Conservation (phyloP, 2,888 invertebrate genomes). For the Bruchidius siliquastri region DNA sequence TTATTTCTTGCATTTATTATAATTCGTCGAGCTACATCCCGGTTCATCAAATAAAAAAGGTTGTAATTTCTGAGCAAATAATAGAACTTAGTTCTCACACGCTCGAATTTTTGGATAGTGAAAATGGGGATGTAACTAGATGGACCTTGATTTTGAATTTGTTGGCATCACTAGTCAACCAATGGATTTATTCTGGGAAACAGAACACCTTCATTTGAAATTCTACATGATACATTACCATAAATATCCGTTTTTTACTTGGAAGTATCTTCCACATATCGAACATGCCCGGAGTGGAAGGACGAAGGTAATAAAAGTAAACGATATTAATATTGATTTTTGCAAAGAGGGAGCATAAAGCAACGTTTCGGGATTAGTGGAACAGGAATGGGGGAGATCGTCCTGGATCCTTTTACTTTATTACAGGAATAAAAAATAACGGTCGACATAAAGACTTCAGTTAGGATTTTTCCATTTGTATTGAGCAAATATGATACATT, state of each 20-base stretch:
- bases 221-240: not conserved
- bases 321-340: not conserved
- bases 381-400: not conserved
- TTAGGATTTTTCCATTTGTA: not conserved
- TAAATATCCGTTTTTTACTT: not conserved
- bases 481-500: not conserved
- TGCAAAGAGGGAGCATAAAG: not conserved
- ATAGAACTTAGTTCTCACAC: no score
- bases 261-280: not conserved
- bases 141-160: no score
- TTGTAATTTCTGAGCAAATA: no score
- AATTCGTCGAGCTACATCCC: no score
- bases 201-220: no score
- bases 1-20: no score
- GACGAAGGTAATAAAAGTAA: not conserved
- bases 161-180: no score
- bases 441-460: not conserved
- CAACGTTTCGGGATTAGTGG: not conserved
- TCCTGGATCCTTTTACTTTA: not conserved
- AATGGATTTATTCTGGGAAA: no score
- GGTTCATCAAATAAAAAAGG: no score
- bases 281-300: not conserved
- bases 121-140: no score
- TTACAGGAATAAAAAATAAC: not conserved
- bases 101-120: no score